Conservation (phyloP, 2,113 vertebrate genomes). For the Gymnorhina tibicen region DNA sequence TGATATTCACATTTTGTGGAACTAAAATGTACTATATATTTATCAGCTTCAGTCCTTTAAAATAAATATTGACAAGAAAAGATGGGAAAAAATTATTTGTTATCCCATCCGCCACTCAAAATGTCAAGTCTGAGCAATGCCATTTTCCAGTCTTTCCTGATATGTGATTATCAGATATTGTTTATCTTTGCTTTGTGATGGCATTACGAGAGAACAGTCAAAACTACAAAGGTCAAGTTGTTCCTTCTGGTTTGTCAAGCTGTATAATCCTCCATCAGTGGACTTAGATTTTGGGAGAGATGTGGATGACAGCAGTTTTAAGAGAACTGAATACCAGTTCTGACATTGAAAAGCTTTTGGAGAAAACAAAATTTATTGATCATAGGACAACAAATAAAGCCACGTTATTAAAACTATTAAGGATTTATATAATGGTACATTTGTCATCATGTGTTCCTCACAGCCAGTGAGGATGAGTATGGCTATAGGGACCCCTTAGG, state of each 20-base stretch:
- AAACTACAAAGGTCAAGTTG: constrained; percentile 16
- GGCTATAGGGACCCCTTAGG: neutral
- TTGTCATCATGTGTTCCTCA: neutral
- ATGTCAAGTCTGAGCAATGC: neutral
- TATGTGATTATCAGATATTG: neutral
- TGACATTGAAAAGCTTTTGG: neutral
- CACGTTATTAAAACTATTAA: neutral
- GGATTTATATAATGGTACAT: neutral
- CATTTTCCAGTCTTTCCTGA: neutral
- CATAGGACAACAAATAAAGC: neutral
- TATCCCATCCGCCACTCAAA: constrained; percentile 34
- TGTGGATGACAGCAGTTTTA: neutral
- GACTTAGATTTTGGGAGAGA: neutral
- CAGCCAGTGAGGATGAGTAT: neutral
- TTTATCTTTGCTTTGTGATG: neutral
- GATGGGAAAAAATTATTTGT: neutral
- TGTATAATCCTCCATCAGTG: neutral
- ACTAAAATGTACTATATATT: neutral
- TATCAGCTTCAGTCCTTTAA: neutral
- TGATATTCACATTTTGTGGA: neutral
- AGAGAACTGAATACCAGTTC: neutral
- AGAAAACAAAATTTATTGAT: neutral
- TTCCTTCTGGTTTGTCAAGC: neutral
- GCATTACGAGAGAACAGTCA: neutral
- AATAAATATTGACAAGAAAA: constrained; percentile 33